Base-by-base conservation (phyloP, 2,888 invertebrate genomes). In the Cybosia mesomella region DNA sequence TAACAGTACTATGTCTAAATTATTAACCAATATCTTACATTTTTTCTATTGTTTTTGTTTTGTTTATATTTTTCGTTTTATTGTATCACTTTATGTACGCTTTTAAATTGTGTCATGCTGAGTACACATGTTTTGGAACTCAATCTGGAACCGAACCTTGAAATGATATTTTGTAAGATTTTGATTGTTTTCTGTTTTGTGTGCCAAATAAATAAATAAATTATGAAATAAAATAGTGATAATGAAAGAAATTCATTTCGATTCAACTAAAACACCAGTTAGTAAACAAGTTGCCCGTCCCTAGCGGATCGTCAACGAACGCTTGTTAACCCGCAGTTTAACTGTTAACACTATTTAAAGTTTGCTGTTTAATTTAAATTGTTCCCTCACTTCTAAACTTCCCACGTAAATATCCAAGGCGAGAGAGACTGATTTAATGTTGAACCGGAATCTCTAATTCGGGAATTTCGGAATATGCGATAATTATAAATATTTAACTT, bases 341-440 rank as follows among this genome's bases (percentile, higher is more conserved):
- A 80, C 77, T 80, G 82, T 77, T 77, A 77, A 80, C 82, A 80
- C 82, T 74, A 77, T 79, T 81, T 71, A 68, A 82, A 82, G 80
- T 76, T 80, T 70, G 64, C 68, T 75, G 73, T 81, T 73, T 73
- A 73, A 71, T 76, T 81, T 73, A 58, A 76, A 72, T 67, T 62
- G 73, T 70, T 78, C 65, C 57, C 61, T 67, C 64, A 71, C 71
- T 72, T 77, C 72, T 64, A 64, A 64, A 66, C 68, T 80, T 67
- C 21, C 54, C 58, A 58, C 54, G 61, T 67, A 66, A 76, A 74
- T 72, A 69, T 68, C 58, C 63, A 70, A 76, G 67, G 71, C 32
- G 67, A 9, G 55, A 49, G 63, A 64, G 65, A 77, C 66, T 67
- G 43, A 64, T 62, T 74, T 53, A 70, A 67, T 57, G 61, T 70